Base-by-base conservation (phyloP, 1,140 invertebrate species). In the Drosophila grimshawi region DNA sequence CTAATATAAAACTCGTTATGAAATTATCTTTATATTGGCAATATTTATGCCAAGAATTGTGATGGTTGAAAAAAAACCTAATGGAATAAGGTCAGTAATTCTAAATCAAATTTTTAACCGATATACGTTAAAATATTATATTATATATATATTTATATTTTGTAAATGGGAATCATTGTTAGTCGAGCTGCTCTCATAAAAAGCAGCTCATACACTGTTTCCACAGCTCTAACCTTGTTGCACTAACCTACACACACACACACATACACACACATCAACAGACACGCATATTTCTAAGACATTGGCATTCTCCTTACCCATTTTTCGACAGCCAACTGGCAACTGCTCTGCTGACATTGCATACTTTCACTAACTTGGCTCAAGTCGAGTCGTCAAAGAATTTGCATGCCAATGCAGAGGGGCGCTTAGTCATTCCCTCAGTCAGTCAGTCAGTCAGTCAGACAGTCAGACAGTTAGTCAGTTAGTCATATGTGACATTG, bases 321-420 rank as follows among this genome's bases (percentile, higher is more conserved):
- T 19, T 19, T 19, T 19, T 19, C 39, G 52, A 63, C 30, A 45
- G 45, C 63, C 48, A 63, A 11, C 19, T 19, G 59, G 52, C 55
- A 68, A 57, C 51, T 49, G 64, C 71, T 37, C 57, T 63, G 72
- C 69, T 85, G 77, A 64, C 81, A 85, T 74, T 74, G 76, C 63
- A 85, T 80, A 78, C 82, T 81, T 85, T 75, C 70, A 67, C 65
- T 81, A 68, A 74, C 62, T 82, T 80, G 80, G 64, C 79, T 78
- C 62, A 52, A 55, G 41, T 56, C 67, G 30, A 74, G 35, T 74
- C 65, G 65, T 68, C 70, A 60, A 32, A 56, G 71, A 88, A 88
- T 88, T 88, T 89, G 77, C 85, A 88, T 85, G 69, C 63, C 83
- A 89, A 83, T 83, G 74, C 76, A 69, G 49, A 65, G 70, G 66